A percentile compares a stretch with the other conserved stretches of the same genome.
Evolutionary conservation across 2,797 vertebrate genomes (phyloP).

Genomic region (Helicolenus hilgendorfi): DNA sequence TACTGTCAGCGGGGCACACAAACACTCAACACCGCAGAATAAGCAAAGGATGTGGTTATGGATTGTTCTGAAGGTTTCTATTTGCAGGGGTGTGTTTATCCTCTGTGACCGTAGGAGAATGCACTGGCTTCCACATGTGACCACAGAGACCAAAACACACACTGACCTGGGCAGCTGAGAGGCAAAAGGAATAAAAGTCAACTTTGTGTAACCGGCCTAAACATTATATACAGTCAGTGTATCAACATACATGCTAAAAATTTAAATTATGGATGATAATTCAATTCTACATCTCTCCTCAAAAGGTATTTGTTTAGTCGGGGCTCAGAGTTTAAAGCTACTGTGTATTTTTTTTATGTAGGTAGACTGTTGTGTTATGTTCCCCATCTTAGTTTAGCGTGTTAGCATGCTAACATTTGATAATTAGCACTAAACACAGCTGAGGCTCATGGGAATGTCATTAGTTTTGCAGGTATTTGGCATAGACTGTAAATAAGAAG

Average conservation of each 20-base stretch:
- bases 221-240: no score
- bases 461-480: background rate
- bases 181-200: background rate
- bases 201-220: rapidly evolving
- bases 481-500: no score
- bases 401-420: background rate
- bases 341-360: background rate
- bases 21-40: slow-evolving; percentile 11
- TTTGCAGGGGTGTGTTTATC: slow-evolving; percentile 72
- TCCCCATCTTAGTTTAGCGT: background rate
- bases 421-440: background rate
- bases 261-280: background rate
- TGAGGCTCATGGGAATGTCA: background rate
- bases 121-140: slow-evolving; percentile 37
- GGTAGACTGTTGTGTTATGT: background rate
- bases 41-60: slow-evolving; percentile 66
- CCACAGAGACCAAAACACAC: slow-evolving; percentile 42
- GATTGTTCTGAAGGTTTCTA: slow-evolving; percentile 53
- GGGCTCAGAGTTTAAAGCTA: background rate
- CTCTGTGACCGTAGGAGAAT: slow-evolving; percentile 33
- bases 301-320: background rate
- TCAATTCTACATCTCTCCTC: background rate
- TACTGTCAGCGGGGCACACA: background rate
- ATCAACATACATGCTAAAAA: background rate
- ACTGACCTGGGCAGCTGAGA: slow-evolving; percentile 10